phyloP scores from a whole-genome alignment of 2,888 invertebrate species.

The Pocota personata region DNA sequence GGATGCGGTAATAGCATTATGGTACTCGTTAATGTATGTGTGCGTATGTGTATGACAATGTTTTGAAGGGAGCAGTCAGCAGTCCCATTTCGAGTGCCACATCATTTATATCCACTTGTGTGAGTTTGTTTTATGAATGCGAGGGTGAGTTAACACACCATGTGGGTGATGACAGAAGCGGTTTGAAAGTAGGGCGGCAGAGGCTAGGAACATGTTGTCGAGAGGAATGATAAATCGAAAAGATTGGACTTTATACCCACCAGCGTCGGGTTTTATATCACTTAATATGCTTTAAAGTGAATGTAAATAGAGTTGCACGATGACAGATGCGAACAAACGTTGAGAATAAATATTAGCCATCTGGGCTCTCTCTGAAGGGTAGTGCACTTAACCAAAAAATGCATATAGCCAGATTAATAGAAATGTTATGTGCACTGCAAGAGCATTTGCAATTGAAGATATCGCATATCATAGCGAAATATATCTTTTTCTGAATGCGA shows the following conservation, averaged over 20 bases:
- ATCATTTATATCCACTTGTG: conserved; percentile 71
- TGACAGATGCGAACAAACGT: conserved; percentile 51
- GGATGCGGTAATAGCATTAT: conserved; percentile 67
- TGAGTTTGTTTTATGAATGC: conserved; percentile 51
- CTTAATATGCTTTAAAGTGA: conserved; percentile 60
- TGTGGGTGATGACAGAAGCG: conserved; percentile 58
- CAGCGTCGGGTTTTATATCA: conserved; percentile 28
- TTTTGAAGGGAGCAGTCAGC: conserved; percentile 45
- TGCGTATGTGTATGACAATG: conserved; percentile 30
- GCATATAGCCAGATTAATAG: too few species aligned
- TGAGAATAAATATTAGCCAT: conserved; percentile 24
- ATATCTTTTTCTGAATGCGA: too few species aligned
- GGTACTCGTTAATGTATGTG: conserved; percentile 36
- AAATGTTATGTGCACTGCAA: too few species aligned
- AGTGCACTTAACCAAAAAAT: neutral
- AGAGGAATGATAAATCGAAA: conserved; percentile 66
- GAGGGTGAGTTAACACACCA: conserved; percentile 38
- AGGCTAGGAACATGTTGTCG: conserved; percentile 16
- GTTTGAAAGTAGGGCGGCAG: conserved; percentile 4
- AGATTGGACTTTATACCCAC: conserved; percentile 42
- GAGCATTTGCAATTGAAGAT: too few species aligned
- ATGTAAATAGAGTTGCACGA: conserved; percentile 50
- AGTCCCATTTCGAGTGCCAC: conserved; percentile 59
- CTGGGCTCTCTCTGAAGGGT: neutral
- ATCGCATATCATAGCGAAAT: too few species aligned